These are phyloP conservation scores for Bombus balteatus DNA, from an alignment of 1,140 invertebrate species.

Conservation along the genomic window DNA sequence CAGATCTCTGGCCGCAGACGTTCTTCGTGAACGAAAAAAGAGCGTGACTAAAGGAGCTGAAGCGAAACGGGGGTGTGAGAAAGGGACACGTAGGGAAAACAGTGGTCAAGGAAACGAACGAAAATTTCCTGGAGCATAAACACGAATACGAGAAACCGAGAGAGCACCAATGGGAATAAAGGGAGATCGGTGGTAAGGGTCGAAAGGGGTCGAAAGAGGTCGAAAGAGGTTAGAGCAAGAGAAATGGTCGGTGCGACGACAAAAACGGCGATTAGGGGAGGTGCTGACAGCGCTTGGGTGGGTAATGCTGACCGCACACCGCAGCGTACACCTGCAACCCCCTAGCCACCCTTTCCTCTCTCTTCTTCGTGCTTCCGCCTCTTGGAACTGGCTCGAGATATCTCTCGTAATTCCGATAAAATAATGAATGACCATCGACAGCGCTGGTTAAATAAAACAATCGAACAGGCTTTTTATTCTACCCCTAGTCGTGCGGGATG, in stretches of 20 bases:
- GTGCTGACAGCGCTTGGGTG: constrained; percentile 70
- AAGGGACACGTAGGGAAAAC: not conserved
- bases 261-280: constrained; percentile 73
- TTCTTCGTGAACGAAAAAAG: not conserved
- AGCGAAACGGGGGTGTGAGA: too few relatives aligned
- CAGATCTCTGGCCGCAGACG: not conserved
- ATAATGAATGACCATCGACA: constrained; percentile 67
- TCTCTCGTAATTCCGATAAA: constrained; percentile 59
- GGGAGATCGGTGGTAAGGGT: not conserved
- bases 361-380: not conserved
- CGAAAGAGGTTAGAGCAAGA: constrained; percentile 55
- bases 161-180: not conserved
- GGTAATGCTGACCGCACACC: constrained; percentile 70
- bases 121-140: constrained; percentile 51
- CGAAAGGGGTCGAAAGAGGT: constrained; percentile 28
- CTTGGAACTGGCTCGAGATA: constrained; percentile 39
- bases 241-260: constrained; percentile 63
- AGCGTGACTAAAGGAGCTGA: not conserved
- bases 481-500: not conserved
- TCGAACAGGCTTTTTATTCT: constrained; percentile 44
- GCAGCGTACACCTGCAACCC: constrained; percentile 65
- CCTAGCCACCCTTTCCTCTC: not conserved
- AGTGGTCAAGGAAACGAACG: constrained; percentile 32
- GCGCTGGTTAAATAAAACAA: constrained; percentile 58
- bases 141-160: constrained; percentile 41